A percentile compares a stretch with the other conserved stretches of the same genome.
Evolutionary conservation across 2,888 invertebrate species (phyloP).

Genomic region (Venustoraphidia nigricollis): DNA sequence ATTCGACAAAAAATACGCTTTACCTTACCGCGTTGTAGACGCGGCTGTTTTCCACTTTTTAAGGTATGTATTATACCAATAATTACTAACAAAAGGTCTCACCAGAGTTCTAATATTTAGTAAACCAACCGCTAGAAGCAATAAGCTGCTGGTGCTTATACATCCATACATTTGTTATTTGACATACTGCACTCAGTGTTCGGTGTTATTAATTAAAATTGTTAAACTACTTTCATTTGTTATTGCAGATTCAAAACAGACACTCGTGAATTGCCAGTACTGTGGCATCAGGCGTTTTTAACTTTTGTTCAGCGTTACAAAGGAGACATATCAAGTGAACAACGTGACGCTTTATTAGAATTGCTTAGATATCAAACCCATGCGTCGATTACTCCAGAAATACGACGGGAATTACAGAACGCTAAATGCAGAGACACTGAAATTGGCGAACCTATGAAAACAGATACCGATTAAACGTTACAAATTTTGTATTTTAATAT

Average conservation of each 20-base stretch:
- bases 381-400: slow-evolving; percentile 61
- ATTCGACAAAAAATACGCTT: slow-evolving; percentile 93
- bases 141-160: background rate
- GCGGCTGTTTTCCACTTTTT: slow-evolving; percentile 88
- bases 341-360: slow-evolving; percentile 70
- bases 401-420: slow-evolving; percentile 72
- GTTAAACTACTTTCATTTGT: slow-evolving; percentile 5
- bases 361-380: slow-evolving; percentile 61
- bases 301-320: slow-evolving; percentile 94
- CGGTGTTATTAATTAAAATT: no score
- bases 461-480: no score
- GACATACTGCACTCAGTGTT: no score
- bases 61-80: slow-evolving; percentile 37
- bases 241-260: slow-evolving; percentile 66
- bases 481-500: no score
- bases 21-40: slow-evolving; percentile 91
- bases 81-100: background rate
- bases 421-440: slow-evolving; percentile 67
- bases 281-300: slow-evolving; percentile 93
- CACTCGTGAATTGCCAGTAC: slow-evolving; percentile 70
- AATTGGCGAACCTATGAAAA: slow-evolving; percentile 16
- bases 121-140: background rate
- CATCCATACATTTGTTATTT: background rate
- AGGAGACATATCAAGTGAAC: slow-evolving; percentile 84
- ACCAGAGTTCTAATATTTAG: background rate